phyloP scores from a whole-genome alignment of 2,797 vertebrate species.

The Tympanoctomys barrerae region DNA sequence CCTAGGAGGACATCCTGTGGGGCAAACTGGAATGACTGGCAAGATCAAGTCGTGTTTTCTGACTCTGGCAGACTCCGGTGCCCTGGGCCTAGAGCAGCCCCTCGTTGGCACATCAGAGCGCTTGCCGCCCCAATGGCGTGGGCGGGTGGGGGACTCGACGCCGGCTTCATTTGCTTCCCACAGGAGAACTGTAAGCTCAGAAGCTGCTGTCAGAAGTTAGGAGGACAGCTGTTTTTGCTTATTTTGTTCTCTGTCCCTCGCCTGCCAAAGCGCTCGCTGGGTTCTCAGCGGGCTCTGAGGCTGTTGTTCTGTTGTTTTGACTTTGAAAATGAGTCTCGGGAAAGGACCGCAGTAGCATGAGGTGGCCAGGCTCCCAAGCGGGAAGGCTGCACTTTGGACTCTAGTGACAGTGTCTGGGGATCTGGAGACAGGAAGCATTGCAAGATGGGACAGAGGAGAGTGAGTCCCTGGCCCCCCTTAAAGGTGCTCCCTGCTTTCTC shows the following conservation, averaged over 20 bases:
- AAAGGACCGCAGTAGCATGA: background rate
- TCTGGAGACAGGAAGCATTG: background rate
- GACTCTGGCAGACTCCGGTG: background rate
- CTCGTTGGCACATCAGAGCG: conserved; percentile 1
- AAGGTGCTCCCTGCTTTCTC: background rate
- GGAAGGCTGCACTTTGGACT: background rate
- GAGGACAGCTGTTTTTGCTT: conserved; percentile 78
- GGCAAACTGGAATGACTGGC: background rate
- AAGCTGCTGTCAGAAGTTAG: conserved; percentile 72
- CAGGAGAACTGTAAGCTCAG: conserved; percentile 50
- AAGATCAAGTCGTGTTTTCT: background rate
- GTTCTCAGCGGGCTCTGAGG: conserved; percentile 48
- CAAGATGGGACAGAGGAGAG: background rate
- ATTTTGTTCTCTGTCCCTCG: conserved; percentile 67
- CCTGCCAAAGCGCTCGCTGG: conserved; percentile 50
- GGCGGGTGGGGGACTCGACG: conserved; percentile 49
- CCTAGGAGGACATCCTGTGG: conserved; percentile 17
- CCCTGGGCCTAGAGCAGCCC: background rate
- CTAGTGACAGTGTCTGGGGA: background rate
- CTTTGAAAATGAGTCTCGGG: conserved; percentile 43
- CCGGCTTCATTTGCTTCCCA: conserved; percentile 55
- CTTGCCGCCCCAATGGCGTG: background rate
- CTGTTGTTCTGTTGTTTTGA: conserved; percentile 20
- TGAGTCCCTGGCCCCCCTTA: background rate
- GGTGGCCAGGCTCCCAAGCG: background rate